These are phyloP conservation scores for Misgurnus mizolepis DNA, from an alignment of 2,113 vertebrate genomes.

Conservation along the genomic window DNA sequence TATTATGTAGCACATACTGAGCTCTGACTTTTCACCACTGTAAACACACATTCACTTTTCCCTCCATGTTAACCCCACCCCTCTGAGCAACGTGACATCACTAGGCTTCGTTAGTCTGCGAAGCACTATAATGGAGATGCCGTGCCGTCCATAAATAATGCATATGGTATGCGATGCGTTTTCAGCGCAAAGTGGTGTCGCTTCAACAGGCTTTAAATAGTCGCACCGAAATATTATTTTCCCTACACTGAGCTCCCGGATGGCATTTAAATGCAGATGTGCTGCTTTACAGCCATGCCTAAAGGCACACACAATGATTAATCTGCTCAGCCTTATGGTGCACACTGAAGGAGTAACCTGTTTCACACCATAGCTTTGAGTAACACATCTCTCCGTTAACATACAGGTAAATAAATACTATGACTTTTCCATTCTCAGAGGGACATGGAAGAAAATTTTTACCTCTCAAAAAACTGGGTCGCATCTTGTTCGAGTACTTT, in stretches of 20 bases:
- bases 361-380: background rate
- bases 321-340: slow-evolving; percentile 9
- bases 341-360: slow-evolving; percentile 23
- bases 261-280: slow-evolving; percentile 74
- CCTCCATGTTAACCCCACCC: background rate
- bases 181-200: slow-evolving; percentile 72
- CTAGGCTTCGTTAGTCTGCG: slow-evolving; percentile 66
- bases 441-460: background rate
- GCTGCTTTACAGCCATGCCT: slow-evolving; percentile 66
- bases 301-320: slow-evolving; percentile 16
- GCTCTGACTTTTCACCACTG: background rate
- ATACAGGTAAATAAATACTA: slow-evolving; percentile 13
- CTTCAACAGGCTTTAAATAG: slow-evolving; percentile 77
- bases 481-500: background rate
- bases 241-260: slow-evolving; percentile 61
- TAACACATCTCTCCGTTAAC: background rate
- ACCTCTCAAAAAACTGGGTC: background rate
- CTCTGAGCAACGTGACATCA: slow-evolving; percentile 65
- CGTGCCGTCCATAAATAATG: slow-evolving; percentile 79
- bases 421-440: slow-evolving; percentile 2
- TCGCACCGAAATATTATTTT: slow-evolving; percentile 73
- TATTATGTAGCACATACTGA: background rate
- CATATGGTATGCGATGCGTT: slow-evolving; percentile 72
- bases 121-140: slow-evolving; percentile 76
- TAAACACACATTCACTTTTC: background rate